These are phyloP conservation scores for Nasonia giraulti DNA, from an alignment of 1,140 invertebrate genomes.

Conservation along the genomic window DNA sequence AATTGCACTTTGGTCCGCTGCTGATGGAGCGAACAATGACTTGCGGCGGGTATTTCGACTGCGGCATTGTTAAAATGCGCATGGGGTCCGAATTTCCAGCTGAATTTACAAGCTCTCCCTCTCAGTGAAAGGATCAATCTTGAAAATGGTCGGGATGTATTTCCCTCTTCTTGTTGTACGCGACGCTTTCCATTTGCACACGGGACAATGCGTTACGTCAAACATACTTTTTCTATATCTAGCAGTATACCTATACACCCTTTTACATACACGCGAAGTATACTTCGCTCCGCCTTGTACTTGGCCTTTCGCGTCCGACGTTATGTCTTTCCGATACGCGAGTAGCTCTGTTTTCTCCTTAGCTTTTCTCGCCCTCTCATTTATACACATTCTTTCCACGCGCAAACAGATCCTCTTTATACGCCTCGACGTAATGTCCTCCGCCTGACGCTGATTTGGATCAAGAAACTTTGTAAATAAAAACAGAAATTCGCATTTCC, in stretches of 20 bases:
- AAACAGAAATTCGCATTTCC: too few relatives aligned
- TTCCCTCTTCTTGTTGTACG: not conserved
- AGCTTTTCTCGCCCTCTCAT: not conserved
- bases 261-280: not conserved
- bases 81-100: slow-evolving; percentile 10
- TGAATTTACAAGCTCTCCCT: slow-evolving; percentile 8
- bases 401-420: not conserved
- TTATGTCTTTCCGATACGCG: not conserved
- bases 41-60: not conserved
- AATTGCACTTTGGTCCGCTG: slow-evolving; percentile 20
- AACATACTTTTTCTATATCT: not conserved
- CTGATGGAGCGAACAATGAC: slow-evolving; percentile 38
- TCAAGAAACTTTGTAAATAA: too few relatives aligned
- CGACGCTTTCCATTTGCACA: not conserved
- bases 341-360: not conserved
- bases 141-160: not conserved
- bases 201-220: too few relatives aligned
- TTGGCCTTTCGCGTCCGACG: not conserved
- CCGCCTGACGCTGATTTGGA: not conserved
- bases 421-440: not conserved
- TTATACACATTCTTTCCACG: not conserved
- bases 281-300: not conserved
- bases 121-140: not conserved
- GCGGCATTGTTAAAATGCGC: slow-evolving; percentile 31
- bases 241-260: too few relatives aligned